Conservation (phyloP, 2,888 invertebrate genomes). For the Heliconius sara region DNA sequence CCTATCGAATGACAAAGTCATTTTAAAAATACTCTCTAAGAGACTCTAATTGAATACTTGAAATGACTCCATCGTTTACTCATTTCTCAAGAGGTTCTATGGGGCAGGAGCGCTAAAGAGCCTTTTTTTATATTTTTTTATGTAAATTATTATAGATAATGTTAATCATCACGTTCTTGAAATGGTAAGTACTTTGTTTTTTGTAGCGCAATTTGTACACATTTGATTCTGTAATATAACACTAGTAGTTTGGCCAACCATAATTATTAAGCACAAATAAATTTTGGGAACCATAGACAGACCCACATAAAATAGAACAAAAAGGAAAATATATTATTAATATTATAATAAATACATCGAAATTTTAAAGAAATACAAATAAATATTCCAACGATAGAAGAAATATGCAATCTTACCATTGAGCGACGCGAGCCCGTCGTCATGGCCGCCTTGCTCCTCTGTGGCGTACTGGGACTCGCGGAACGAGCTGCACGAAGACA, state of each 20-base stretch:
- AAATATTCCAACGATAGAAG: background rate
- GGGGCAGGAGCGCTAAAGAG: slow-evolving; percentile 16
- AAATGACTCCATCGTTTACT: background rate
- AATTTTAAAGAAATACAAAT: background rate
- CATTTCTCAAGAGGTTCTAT: background rate
- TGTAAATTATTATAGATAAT: background rate
- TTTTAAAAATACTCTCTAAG: background rate
- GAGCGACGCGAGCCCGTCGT: slow-evolving; percentile 81
- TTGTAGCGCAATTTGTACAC: background rate
- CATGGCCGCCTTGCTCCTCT: slow-evolving; percentile 85
- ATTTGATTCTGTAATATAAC: background rate
- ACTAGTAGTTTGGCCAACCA: background rate
- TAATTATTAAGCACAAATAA: background rate
- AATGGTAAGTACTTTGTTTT: background rate
- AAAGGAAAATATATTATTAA: background rate
- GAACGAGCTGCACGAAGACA: slow-evolving; percentile 93
- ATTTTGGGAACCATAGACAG: background rate
- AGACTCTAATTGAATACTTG: background rate
- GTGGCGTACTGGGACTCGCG: slow-evolving; percentile 90
- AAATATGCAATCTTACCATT: slow-evolving; percentile 64
- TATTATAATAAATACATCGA: background rate
- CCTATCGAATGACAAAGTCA: slow-evolving; percentile 16
- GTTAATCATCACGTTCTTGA: background rate
- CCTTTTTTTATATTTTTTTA: background rate
- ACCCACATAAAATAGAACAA: background rate